A percentile compares a stretch with the other conserved stretches of the same genome.
These are phyloP conservation scores for Pristionchus mayeri DNA, from an alignment of 2,888 invertebrate species.

Conservation along the genomic window DNA sequence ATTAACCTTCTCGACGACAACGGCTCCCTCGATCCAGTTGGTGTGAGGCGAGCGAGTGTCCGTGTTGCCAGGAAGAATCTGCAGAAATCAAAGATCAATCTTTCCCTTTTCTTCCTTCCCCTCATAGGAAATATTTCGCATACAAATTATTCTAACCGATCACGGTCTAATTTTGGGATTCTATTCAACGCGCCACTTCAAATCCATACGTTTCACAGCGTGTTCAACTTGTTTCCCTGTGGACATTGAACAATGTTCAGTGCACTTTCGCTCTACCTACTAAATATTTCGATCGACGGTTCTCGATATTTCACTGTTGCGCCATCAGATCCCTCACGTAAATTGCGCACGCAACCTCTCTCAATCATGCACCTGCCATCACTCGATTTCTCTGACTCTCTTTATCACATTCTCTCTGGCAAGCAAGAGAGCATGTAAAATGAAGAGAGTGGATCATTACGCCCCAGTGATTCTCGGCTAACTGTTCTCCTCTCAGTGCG, in stretches of 20 bases:
- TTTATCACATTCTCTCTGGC: too few species aligned
- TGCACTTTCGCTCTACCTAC: too few species aligned
- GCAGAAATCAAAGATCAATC: conserved; percentile 75
- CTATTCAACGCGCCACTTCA: too few species aligned
- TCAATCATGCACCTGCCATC: conserved; percentile 26
- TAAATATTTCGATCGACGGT: too few species aligned
- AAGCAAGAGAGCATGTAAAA: background rate
- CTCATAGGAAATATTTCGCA: background rate
- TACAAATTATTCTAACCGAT: background rate
- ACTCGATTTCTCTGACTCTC: too few species aligned
- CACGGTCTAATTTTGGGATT: too few species aligned
- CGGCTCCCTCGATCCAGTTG: conserved; percentile 86
- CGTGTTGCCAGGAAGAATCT: conserved; percentile 88
- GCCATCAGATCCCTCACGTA: background rate
- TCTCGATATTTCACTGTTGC: too few species aligned
- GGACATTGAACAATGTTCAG: too few species aligned
- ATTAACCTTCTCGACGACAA: conserved; percentile 82
- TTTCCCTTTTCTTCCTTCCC: background rate
- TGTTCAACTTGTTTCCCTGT: too few species aligned
- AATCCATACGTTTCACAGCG: too few species aligned
- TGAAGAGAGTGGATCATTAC: background rate
- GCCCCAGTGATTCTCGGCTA: background rate
- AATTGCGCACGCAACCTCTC: background rate
- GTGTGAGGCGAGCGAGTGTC: conserved; percentile 90
- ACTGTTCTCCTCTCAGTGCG: conserved; percentile 30